Percentiles rank a stretch among this genome's conserved stretches.
Conservation (phyloP, 2,888 invertebrate genomes). For the Microchrysa polita region DNA sequence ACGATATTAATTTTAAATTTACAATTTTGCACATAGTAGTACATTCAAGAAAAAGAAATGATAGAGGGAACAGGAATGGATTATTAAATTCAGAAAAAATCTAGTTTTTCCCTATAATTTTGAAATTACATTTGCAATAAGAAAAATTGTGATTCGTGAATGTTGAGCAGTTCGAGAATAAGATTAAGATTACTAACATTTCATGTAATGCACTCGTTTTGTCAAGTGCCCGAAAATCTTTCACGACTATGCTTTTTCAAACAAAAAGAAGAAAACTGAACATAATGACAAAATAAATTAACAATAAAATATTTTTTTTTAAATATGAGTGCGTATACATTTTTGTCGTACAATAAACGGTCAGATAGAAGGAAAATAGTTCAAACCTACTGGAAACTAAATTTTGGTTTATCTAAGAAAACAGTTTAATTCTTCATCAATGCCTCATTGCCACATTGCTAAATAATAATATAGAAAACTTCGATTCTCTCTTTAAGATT, state of each 20-base stretch:
- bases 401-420: too few species aligned
- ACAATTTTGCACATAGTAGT: too few species aligned
- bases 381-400: conserved; percentile 25
- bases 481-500: neutral
- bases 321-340: conserved; percentile 24
- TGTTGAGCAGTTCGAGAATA: conserved; percentile 43
- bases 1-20: too few species aligned
- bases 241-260: neutral
- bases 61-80: neutral
- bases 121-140: neutral
- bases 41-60: too few species aligned
- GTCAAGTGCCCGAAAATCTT: neutral
- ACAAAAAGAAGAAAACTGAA: conserved; percentile 15
- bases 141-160: conserved; percentile 18
- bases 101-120: neutral
- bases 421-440: too few species aligned
- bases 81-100: too few species aligned
- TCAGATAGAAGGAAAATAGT: conserved; percentile 35
- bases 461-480: neutral
- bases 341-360: conserved; percentile 12
- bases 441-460: neutral
- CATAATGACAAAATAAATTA: conserved; percentile 35
- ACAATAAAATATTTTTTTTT: conserved; percentile 16
- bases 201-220: conserved; percentile 37
- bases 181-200: neutral